Evolutionary conservation across 2,797 vertebrate species (phyloP).

Genomic region (Ctenopoma kingsleyae): DNA sequence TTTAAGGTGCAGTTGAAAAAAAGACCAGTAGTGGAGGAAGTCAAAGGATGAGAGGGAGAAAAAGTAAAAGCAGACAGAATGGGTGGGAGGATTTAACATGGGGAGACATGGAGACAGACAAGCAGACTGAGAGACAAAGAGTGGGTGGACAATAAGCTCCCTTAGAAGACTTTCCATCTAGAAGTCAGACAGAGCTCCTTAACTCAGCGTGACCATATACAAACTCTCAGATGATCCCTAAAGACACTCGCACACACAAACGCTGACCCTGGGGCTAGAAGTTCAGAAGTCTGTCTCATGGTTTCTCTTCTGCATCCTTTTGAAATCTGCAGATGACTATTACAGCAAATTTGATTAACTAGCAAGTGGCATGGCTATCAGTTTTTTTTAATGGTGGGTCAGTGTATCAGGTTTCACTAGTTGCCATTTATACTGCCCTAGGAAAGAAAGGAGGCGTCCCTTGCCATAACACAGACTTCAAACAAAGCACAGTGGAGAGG

Average conservation of each 20-base stretch:
- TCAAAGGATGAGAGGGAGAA: slow-evolving; percentile 29
- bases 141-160: slow-evolving; percentile 72
- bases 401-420: slow-evolving; percentile 84
- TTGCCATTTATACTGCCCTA: slow-evolving; percentile 84
- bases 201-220: slow-evolving; percentile 71
- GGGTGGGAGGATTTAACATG: slow-evolving; percentile 68
- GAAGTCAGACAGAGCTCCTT: slow-evolving; percentile 63
- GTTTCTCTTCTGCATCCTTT: slow-evolving; percentile 73
- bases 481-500: slow-evolving; percentile 74
- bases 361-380: slow-evolving; percentile 68
- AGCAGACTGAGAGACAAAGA: slow-evolving; percentile 67
- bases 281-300: slow-evolving; percentile 69
- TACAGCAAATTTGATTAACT: slow-evolving; percentile 85
- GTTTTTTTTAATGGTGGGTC: slow-evolving; percentile 65
- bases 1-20: slow-evolving; percentile 28
- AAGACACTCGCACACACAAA: slow-evolving; percentile 48
- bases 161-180: slow-evolving; percentile 62
- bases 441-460: slow-evolving; percentile 74
- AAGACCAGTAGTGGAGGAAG: slow-evolving; percentile 16
- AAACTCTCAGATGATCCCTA: slow-evolving; percentile 68
- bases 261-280: slow-evolving; percentile 50
- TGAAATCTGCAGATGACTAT: slow-evolving; percentile 82
- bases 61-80: slow-evolving; percentile 57
- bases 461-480: slow-evolving; percentile 83
- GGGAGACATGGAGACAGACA: slow-evolving; percentile 58